These are phyloP conservation scores for Crocuta crocuta DNA, from an alignment of 2,113 vertebrate genomes.

Conservation along the genomic window DNA sequence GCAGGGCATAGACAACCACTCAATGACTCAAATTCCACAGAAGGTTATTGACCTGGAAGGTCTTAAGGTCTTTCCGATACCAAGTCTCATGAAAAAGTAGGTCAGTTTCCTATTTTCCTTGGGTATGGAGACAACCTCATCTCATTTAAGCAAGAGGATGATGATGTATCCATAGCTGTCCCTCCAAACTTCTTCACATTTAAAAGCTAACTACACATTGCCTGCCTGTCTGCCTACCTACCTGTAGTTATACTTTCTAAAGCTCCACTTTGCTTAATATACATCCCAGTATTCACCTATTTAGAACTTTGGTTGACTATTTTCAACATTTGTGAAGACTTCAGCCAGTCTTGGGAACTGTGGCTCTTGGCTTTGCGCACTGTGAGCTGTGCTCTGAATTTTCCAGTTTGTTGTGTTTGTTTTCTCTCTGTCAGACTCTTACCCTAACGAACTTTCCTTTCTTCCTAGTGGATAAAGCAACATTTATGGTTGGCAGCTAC, in stretches of 20 bases:
- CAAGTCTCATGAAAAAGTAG: background rate
- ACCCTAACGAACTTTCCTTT: conserved; percentile 57
- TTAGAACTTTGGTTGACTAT: background rate
- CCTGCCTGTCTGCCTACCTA: background rate
- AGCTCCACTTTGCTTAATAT: background rate
- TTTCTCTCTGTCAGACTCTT: background rate
- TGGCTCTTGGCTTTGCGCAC: background rate
- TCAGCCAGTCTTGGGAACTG: background rate
- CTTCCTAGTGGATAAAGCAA: conserved; percentile 89
- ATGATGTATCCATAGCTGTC: background rate
- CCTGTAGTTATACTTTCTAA: background rate
- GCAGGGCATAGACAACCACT: background rate
- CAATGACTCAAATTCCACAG: background rate
- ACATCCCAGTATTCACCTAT: background rate
- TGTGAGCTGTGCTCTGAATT: background rate
- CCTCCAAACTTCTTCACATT: background rate
- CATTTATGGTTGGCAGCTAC: conserved; percentile 91
- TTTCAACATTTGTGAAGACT: background rate
- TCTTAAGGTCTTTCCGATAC: background rate
- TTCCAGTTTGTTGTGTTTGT: background rate
- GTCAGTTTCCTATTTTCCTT: conserved; percentile 1
- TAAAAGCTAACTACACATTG: background rate
- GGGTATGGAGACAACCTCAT: background rate
- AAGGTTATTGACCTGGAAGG: background rate
- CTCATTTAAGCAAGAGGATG: background rate